Evolutionary conservation across 2,797 vertebrate species (phyloP).

Genomic region (Sarcoramphus papa): DNA sequence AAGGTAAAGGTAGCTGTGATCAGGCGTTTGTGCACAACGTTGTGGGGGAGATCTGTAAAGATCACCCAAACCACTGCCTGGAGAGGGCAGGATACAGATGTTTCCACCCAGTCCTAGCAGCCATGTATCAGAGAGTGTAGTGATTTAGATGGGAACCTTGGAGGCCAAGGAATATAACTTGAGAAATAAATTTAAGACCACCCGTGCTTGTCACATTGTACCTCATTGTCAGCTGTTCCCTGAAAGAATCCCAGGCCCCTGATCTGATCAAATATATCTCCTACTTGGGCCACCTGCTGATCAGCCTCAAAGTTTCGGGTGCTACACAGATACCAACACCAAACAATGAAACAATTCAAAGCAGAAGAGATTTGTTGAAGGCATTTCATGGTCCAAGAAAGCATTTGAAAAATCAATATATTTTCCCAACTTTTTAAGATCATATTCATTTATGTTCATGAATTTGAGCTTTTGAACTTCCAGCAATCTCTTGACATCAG

Average conservation of each 20-base stretch:
- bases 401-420: background rate
- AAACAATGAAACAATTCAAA: background rate
- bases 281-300: background rate
- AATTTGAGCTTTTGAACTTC: background rate
- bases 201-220: background rate
- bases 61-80: background rate
- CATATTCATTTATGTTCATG: background rate
- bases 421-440: background rate
- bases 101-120: background rate
- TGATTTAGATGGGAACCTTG: background rate
- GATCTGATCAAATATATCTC: rapidly evolving
- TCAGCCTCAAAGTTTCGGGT: background rate
- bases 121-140: background rate
- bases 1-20: background rate
- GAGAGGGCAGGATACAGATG: background rate
- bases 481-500: background rate
- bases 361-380: background rate
- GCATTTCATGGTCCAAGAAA: background rate
- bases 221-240: background rate
- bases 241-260: background rate
- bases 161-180: background rate
- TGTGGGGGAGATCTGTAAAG: background rate
- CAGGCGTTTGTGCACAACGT: rapidly evolving
- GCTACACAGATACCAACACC: background rate
- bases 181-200: background rate